Evolutionary conservation across 2,797 vertebrate genomes (phyloP), one percentile per base, ranked within the genome.

Genomic region (Anguilla megastoma): DNA sequence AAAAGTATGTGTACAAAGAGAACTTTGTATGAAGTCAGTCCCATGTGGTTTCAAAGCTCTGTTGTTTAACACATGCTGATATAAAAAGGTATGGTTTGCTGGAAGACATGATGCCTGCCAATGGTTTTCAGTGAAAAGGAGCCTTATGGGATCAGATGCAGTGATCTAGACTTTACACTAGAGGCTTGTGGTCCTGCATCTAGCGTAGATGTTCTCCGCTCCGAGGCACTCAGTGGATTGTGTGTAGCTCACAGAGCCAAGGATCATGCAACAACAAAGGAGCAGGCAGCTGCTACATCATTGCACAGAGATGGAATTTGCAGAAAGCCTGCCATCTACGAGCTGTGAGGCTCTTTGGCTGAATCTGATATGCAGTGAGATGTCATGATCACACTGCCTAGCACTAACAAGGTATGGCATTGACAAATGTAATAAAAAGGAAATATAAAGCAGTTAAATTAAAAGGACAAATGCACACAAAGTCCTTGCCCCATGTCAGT

Each of bases 141-240:
- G 16, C 12, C 76, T 36, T 36, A 16, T 45, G 76, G 36, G 36
- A 80, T 48, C 36, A 80, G 41, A 36, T 24, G 33, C 41, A 45
- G 41, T 45, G 76, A 80, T 80, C 76, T 80, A 9, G 76, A 41
- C 76, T 21, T 80, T 80, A 45, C 76, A 80, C 76, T 18, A 80
- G 76, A 80, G 6, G 36, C 76, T 16, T 45, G 33, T 21, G 33
- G 18, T 48, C 33, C 76, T 48, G 41, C 76, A 80, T 45, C 18
- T 24, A 45, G 2, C 16, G 9, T 27, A 5, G n/a, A 69, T 69
- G 14, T 27, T 6, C 21, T 5, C 24, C n/a, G 63, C 63, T 69
- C n/a, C 21, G 63, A 69, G 76, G 76, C 76, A 48, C 76, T 21
- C 76, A 48, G 14, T 45, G 41, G 76, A 80, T 80, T 45, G 16